Evolutionary conservation across 1,140 invertebrate genomes (phyloP).

Genomic region (Limonius californicus): DNA sequence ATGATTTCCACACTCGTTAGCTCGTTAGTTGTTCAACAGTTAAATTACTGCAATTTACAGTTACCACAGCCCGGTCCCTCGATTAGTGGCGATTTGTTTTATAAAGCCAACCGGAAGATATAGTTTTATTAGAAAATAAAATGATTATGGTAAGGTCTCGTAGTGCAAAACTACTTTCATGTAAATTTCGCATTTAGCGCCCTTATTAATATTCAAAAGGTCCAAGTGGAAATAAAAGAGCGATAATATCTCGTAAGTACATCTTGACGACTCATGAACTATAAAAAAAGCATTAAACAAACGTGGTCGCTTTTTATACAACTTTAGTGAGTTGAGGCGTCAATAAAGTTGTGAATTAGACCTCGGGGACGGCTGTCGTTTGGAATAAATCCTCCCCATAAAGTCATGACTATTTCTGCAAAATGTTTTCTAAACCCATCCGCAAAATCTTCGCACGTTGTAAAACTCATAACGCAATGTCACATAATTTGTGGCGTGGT

Average conservation of each 20-base stretch:
- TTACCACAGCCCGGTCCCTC: too few relatives aligned
- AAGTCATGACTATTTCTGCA: conserved; percentile 35
- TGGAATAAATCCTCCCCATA: conserved; percentile 37
- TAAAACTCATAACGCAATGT: too few relatives aligned
- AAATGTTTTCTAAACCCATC: conserved; percentile 8
- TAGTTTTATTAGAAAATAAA: background rate
- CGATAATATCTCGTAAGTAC: conserved; percentile 6
- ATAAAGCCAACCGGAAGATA: too few relatives aligned
- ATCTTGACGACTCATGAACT: conserved; percentile 25
- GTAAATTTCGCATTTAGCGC: background rate
- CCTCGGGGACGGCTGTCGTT: conserved; percentile 39
- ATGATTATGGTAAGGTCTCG: background rate
- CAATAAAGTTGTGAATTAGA: conserved; percentile 44
- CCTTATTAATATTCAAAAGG: conserved; percentile 7
- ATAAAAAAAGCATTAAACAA: conserved; percentile 41
- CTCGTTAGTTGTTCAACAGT: too few relatives aligned
- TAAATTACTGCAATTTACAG: too few relatives aligned
- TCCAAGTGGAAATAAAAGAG: conserved; percentile 1
- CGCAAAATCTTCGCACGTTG: too few relatives aligned
- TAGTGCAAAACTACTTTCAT: background rate
- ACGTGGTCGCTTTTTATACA: conserved; percentile 37
- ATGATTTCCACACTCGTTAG: too few relatives aligned
- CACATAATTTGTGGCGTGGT: too few relatives aligned
- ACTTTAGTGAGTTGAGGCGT: conserved; percentile 38
- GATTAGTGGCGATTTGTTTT: too few relatives aligned